Percentiles rank a stretch among this genome's conserved stretches.
Conservation (phyloP, 64 coral and sea anemone species). For the Stylophora pistillata region DNA sequence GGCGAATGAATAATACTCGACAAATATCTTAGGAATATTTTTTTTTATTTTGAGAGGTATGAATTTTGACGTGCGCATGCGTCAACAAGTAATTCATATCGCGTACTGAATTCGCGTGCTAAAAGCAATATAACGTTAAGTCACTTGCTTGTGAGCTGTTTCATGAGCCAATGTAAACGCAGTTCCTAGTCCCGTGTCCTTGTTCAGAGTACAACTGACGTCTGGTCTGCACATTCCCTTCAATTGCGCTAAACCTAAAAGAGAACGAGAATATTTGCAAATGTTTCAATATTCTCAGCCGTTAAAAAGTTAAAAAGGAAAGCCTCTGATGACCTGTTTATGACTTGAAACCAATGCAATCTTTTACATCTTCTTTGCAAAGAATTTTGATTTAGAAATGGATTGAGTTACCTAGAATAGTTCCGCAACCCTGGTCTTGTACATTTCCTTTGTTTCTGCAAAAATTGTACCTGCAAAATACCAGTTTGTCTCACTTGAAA, state of each 20-base stretch:
- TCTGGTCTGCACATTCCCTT: constrained; percentile 50
- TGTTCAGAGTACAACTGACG: constrained; percentile 52
- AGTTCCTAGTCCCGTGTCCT: constrained; percentile 56
- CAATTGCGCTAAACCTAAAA: constrained; percentile 57
- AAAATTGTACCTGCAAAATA: constrained; percentile 80
- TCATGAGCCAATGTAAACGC: constrained; percentile 73
- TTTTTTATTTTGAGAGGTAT: too few relatives aligned
- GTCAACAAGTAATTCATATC: not conserved
- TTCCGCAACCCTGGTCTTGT: not conserved
- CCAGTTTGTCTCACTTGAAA: too few relatives aligned
- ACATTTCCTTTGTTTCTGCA: constrained; percentile 74
- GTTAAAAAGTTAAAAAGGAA: not conserved
- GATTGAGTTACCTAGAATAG: constrained; percentile 49
- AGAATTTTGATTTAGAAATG: not conserved
- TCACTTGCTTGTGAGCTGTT: constrained; percentile 61
- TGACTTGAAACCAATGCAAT: too few relatives aligned
- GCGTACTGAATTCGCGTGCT: too few relatives aligned
- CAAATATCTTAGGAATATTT: too few relatives aligned
- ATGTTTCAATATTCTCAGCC: not conserved
- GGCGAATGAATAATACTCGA: too few relatives aligned
- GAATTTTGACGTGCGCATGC: not conserved
- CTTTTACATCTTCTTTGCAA: too few relatives aligned
- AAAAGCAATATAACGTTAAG: not conserved
- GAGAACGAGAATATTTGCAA: constrained; percentile 38
- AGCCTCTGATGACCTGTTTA: too few relatives aligned